Base-by-base conservation (phyloP, 2,113 vertebrate species). In the Prionailurus viverrinus region DNA sequence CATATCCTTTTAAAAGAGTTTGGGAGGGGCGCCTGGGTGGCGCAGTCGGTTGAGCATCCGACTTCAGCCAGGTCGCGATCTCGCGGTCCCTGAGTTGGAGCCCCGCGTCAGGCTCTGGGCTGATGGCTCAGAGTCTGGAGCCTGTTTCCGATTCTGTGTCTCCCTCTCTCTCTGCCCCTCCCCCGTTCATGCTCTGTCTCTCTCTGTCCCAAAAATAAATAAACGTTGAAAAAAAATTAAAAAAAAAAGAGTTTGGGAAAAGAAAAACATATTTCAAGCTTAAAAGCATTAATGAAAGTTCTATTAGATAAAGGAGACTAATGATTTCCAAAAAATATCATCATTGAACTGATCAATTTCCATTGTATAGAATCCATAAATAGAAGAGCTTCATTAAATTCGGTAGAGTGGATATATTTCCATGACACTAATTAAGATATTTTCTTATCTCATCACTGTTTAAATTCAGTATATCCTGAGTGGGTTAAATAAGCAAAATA, bases 241-340 rank as follows among this genome's bases (percentile, higher is more conserved):
- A 36, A 36, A 36, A 36, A 33, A 61, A 45, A 82, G 15, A 81
- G 27, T 23, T 58, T 94, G 31, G n/a, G 48, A 31, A 95, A 80
- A 48, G 0, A 31, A 51, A 80, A 91, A 92, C 29, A 23, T 48
- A 69, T 96, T 94, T 93, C 81, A 82, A 76, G 2, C 29, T 90
- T 82, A 84, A 96, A 79, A 74, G 3, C 19, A 97, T 78, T 93
- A 92, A 73, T 90, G 12, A 96, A 39, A 91, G 81, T 73, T 89
- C 19, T 86, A 7, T 93, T 89, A 89, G 7, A 39, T 29, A 81
- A 78, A 76, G 29, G 21, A 51, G 48, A 92, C 21, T 61, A 95
- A n/a, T 82, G 4, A 66, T 87, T 84, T 85, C 5, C 21, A 80
- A 18, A 21, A 1, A 91, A 86, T 27, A 80, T 1, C 3, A n/a